Base-by-base conservation (phyloP, 2,113 vertebrate species). In the Amphiprion percula region DNA sequence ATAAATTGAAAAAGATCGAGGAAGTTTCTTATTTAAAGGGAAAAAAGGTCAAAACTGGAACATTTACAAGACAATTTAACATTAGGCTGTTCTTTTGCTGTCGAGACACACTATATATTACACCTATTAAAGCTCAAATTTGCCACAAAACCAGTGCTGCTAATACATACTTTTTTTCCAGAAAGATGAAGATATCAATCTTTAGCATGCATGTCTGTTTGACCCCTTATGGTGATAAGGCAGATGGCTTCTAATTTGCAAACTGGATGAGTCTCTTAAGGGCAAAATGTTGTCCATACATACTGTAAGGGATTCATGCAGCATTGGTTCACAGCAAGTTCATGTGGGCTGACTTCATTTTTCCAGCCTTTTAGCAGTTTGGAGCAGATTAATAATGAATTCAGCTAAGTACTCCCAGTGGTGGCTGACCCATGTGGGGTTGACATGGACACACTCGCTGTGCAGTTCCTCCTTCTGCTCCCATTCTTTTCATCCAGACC, bases 321-420 rank as follows among this genome's bases (percentile, higher is more conserved):
- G 30, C 30, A 16, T 41, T 14, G 30, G 3, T 56, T 30, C 39
- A 66, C 17, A 15, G 44, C n/a, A 26, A 55, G 7, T 39, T 69
- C 26, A 28, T 54, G 44, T 70, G 26, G 59, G 33, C 53, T 46
- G 61, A 54, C 37, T 52, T 8, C 15, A 47, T 56, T 75, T 71
- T 21, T 47, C 41, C 39, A 19, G 41, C 15, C 23, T 56, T 84
- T 46, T 30, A 30, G 21, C 23, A 41, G 26, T 49, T 68, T 64
- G 37, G n/a, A 41, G 11, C 53, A 10, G 52, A 81, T 49, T 30
- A 28, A 15, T 55, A 19, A 54, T 63, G 17, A 41, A 58, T 21
- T 44, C 3, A 7, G 28, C 30, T 15, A 37, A 66, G 23, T 50
- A 68, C 62, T 44, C 19, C 30, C 17, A 24, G 2, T 26, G n/a